These are phyloP conservation scores for Bilobella aurantiaca DNA, from an alignment of 1,140 invertebrate species.

Conservation along the genomic window DNA sequence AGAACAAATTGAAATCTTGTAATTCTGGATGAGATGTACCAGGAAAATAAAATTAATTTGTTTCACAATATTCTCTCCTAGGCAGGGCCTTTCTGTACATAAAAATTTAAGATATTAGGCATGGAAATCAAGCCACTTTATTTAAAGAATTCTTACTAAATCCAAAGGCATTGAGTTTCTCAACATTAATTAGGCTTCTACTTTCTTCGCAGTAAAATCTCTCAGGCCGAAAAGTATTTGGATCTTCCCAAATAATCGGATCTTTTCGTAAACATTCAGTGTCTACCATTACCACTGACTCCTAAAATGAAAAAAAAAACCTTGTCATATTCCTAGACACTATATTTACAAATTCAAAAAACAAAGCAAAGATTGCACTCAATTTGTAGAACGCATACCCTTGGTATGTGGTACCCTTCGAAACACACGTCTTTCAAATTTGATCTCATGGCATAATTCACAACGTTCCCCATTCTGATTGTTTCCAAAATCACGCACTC, in stretches of 20 bases:
- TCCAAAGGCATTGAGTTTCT: slow-evolving; percentile 10
- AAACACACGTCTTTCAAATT: not conserved
- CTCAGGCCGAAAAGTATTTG: slow-evolving; percentile 2
- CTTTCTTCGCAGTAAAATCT: not conserved
- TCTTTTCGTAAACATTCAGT: not conserved
- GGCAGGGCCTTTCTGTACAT: not conserved
- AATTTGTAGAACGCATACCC: not conserved
- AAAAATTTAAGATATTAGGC: not conserved
- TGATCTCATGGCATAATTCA: slow-evolving; percentile 7
- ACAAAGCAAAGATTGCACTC: not conserved
- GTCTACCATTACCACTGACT: not conserved
- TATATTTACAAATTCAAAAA: not conserved
- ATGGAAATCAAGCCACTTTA: too few species aligned
- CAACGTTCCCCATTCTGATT: slow-evolving; percentile 10
- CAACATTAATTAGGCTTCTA: not conserved
- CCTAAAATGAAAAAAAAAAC: not conserved
- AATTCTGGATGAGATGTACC: not conserved
- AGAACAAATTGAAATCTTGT: not conserved
- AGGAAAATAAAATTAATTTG: not conserved
- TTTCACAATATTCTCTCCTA: not conserved
- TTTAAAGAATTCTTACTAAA: slow-evolving; percentile 1
- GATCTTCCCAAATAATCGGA: not conserved
- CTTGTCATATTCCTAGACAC: not conserved
- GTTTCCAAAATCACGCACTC: slow-evolving; percentile 6
- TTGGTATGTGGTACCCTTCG: slow-evolving; percentile 9